phyloP scores from a whole-genome alignment of 2,113 vertebrate genomes.

The Coregonus clupeaformis region DNA sequence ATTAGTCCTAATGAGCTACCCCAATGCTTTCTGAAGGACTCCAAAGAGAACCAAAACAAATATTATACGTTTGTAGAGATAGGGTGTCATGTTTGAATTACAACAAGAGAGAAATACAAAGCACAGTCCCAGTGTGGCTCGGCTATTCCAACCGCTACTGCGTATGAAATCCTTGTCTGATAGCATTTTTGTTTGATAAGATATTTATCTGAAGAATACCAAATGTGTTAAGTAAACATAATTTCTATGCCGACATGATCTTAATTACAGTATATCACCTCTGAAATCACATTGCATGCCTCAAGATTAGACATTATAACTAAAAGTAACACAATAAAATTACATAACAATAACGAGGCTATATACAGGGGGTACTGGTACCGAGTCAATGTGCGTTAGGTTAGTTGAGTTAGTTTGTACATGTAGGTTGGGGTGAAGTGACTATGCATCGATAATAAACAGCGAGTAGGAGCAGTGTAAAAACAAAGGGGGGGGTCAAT shows the following conservation, averaged over 20 bases:
- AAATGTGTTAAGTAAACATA: constrained; percentile 1
- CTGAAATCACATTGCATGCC: background rate
- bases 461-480: too few relatives aligned
- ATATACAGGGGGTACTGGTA: too few relatives aligned
- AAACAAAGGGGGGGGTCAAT: too few relatives aligned
- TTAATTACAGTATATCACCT: constrained; percentile 2
- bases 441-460: too few relatives aligned
- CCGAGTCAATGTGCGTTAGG: too few relatives aligned
- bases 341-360: too few relatives aligned
- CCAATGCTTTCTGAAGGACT: background rate
- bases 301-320: background rate
- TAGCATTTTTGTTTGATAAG: too few relatives aligned
- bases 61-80: background rate
- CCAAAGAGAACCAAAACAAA: background rate
- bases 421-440: too few relatives aligned
- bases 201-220: too few relatives aligned
- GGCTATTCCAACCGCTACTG: background rate
- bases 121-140: background rate
- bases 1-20: background rate
- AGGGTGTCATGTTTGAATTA: background rate
- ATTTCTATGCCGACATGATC: background rate
- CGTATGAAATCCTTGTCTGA: background rate
- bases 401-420: too few relatives aligned
- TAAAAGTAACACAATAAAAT: too few relatives aligned
- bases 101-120: background rate